Evolutionary conservation across 2,797 vertebrate genomes (phyloP).

Genomic region (Alectoris magna): DNA sequence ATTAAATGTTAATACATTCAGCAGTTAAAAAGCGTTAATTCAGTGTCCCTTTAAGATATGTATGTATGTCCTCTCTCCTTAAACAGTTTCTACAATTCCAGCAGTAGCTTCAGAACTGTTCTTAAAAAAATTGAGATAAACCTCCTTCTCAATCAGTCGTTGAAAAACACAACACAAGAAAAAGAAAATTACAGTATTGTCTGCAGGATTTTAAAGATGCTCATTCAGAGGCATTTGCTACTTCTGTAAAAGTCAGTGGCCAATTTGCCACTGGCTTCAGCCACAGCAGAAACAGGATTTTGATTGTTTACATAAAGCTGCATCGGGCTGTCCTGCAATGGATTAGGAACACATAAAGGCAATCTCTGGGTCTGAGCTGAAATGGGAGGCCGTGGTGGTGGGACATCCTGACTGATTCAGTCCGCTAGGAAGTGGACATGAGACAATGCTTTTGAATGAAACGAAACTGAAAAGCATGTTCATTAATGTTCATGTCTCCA

Average conservation of each 20-base stretch:
- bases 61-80: not conserved
- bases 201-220: not conserved
- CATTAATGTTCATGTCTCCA: not conserved
- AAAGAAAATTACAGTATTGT: not conserved
- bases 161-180: not conserved
- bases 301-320: not conserved
- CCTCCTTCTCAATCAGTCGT: not conserved
- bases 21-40: constrained; percentile 40
- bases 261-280: not conserved
- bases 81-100: constrained; percentile 7
- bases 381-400: not conserved
- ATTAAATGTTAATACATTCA: constrained; percentile 37
- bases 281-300: not conserved
- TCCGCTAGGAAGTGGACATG: rapidly evolving
- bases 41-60: not conserved
- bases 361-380: not conserved
- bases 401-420: not conserved
- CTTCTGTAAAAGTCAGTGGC: not conserved
- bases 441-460: not conserved
- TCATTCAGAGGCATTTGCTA: not conserved
- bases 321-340: not conserved
- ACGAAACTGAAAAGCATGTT: not conserved
- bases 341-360: not conserved
- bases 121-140: not conserved
- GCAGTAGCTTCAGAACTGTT: not conserved